Percentiles rank a stretch among this genome's conserved stretches.
These are phyloP conservation scores for Pelodytes ibericus DNA, from an alignment of 2,797 vertebrate genomes.

Conservation along the genomic window DNA sequence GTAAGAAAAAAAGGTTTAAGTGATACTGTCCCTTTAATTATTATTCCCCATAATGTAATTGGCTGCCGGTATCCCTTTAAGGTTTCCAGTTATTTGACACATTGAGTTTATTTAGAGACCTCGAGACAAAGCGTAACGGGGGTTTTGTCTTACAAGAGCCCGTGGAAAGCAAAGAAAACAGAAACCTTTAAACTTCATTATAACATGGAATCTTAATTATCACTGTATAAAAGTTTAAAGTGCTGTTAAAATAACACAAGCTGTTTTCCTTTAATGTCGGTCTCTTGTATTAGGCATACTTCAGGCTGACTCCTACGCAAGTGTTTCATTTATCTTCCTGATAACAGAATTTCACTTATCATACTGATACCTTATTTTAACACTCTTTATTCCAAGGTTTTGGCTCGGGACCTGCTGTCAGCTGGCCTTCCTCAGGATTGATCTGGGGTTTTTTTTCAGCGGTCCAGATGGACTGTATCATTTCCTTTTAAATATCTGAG, in stretches of 20 bases:
- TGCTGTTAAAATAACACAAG: constrained; percentile 36
- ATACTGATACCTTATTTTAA: constrained; percentile 31
- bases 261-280: constrained; percentile 28
- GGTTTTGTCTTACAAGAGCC: background rate
- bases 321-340: constrained; percentile 41
- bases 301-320: constrained; percentile 23
- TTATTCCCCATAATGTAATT: too few relatives aligned
- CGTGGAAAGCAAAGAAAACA: background rate
- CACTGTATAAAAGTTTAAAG: constrained; percentile 16
- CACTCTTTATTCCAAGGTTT: constrained; percentile 54
- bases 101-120: too few relatives aligned
- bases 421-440: constrained; percentile 13
- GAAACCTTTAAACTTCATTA: constrained; percentile 26
- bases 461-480: constrained; percentile 32
- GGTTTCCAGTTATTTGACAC: too few relatives aligned
- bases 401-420: constrained; percentile 17
- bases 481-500: background rate
- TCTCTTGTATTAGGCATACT: constrained; percentile 17
- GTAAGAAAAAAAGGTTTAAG: too few relatives aligned
- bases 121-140: too few relatives aligned
- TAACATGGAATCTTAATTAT: background rate
- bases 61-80: too few relatives aligned
- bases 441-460: background rate
- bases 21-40: too few relatives aligned
- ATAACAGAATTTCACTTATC: constrained; percentile 12